A percentile compares a stretch with the other conserved stretches of the same genome.
Conservation (phyloP, 2,888 invertebrate species). For the Lithophane socia region DNA sequence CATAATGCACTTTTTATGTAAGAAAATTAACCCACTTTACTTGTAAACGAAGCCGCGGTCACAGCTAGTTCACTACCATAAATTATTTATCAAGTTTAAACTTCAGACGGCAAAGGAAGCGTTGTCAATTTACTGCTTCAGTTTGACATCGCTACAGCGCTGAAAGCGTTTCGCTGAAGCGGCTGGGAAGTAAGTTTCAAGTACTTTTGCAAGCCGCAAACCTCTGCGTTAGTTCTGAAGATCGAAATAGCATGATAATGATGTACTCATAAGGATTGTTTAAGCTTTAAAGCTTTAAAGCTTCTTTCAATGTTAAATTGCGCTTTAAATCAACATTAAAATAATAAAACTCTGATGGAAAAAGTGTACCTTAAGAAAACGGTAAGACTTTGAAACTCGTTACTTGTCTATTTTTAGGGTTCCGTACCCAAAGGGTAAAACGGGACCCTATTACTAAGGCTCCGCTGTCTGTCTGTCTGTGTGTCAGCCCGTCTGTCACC, state of each 20-base stretch:
- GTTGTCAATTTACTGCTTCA: constrained; percentile 46
- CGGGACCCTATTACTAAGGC: too few relatives aligned
- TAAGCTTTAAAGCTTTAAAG: too few relatives aligned
- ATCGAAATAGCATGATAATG: constrained; percentile 26
- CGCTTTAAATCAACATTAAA: too few relatives aligned
- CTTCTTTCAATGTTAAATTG: not conserved
- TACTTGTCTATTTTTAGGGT: not conserved
- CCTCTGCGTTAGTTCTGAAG: constrained; percentile 20
- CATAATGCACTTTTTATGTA: not conserved
- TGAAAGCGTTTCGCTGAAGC: constrained; percentile 28
- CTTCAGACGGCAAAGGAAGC: constrained; percentile 25
- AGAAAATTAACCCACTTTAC: not conserved
- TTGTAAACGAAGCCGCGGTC: not conserved
- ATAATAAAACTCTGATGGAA: not conserved
- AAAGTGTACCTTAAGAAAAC: not conserved
- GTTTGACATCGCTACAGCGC: constrained; percentile 36
- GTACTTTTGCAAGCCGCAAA: constrained; percentile 50
- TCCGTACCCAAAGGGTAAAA: too few relatives aligned
- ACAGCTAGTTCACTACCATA: constrained; percentile 16
- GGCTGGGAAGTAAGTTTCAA: constrained; percentile 39
- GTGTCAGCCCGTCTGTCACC: too few relatives aligned
- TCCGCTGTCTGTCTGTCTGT: too few relatives aligned
- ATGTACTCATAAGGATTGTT: not conserved
- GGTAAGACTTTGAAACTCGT: not conserved
- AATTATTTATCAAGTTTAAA: constrained; percentile 37